Conservation (phyloP, 2,888 invertebrate species). For the Netelia fuscicornis region DNA sequence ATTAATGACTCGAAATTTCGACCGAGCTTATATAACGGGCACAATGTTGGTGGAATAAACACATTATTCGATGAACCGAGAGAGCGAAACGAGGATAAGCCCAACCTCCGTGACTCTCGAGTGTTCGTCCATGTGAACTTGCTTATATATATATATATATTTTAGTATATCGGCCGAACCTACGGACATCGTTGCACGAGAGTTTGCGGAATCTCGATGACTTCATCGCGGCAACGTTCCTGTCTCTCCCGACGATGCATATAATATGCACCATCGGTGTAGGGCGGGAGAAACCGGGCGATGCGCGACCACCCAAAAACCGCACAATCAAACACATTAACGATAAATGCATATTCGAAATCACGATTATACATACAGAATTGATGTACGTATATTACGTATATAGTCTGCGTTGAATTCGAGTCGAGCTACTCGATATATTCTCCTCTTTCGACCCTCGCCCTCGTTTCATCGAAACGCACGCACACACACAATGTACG, state of each 20-base stretch:
- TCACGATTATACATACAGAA: constrained; percentile 74
- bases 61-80: constrained; percentile 47
- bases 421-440: constrained; percentile 33
- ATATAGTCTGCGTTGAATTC: background rate
- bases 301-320: constrained; percentile 30
- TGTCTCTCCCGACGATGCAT: constrained; percentile 4
- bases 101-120: constrained; percentile 38
- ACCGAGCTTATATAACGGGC: constrained; percentile 34
- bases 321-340: constrained; percentile 74
- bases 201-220: constrained; percentile 54
- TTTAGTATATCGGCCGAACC: background rate
- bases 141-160: constrained; percentile 1
- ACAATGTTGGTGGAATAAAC: constrained; percentile 51
- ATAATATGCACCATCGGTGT: background rate
- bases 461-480: background rate
- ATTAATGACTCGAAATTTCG: constrained; percentile 62
- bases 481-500: constrained; percentile 7
- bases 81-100: constrained; percentile 36
- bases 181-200: constrained; percentile 17
- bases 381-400: constrained; percentile 1
- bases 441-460: background rate
- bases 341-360: constrained; percentile 77
- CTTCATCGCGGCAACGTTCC: constrained; percentile 45
- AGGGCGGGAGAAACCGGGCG: constrained; percentile 17
- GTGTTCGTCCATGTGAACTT: background rate